Conservation (phyloP, 2,113 vertebrate genomes). For the Camelus dromedarius region DNA sequence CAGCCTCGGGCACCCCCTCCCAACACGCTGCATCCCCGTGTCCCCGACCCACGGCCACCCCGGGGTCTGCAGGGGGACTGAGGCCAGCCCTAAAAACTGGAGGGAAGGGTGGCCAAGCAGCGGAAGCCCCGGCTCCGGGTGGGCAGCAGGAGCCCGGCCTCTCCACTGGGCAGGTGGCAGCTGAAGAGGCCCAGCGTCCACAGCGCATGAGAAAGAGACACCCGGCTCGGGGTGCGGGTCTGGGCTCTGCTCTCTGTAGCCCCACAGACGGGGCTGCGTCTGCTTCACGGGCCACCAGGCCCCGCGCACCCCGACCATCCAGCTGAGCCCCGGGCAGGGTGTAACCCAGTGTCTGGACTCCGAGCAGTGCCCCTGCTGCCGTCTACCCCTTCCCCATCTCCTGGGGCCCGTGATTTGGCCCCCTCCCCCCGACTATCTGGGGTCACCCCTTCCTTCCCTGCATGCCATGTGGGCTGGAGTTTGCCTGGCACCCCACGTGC, state of each 20-base stretch:
- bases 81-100: not conserved
- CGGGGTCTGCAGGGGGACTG: no score
- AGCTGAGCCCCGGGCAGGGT: no score
- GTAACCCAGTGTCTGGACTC: no score
- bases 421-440: not conserved
- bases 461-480: not conserved
- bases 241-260: not conserved
- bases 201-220: not conserved
- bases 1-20: no score
- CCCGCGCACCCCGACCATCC: no score
- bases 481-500: not conserved
- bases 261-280: not conserved
- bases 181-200: not conserved
- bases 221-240: not conserved
- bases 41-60: not conserved
- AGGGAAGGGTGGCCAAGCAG: accelerated
- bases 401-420: not conserved
- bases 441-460: not conserved
- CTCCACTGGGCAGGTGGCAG: not conserved
- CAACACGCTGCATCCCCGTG: not conserved
- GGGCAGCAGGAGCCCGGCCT: not conserved
- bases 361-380: no score
- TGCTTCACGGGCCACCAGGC: no score
- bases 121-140: accelerated
- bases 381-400: not conserved